Evolutionary conservation across 1,140 invertebrate genomes (phyloP), one percentile per base, ranked within the genome.

Genomic region (Telenomus remus): DNA sequence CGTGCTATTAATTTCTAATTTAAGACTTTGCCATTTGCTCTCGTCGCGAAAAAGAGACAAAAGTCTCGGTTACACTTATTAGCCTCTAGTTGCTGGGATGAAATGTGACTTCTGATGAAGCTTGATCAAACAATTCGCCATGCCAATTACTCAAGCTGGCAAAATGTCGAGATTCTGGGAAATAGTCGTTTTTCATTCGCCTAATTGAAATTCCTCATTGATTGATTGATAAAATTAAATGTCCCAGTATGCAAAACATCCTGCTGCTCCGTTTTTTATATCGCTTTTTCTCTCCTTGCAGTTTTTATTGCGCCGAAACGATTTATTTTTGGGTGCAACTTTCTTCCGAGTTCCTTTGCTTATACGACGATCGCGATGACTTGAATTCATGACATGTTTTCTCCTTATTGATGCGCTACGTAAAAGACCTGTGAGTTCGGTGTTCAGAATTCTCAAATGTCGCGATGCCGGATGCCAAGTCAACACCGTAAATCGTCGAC

Each of bases 401-500:
- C 68, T 43, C 59, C 6, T 27, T 27, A 59, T 63, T 71, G 70
- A 59, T 78, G 69, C 77, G 82, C 82, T 85, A 85, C 80, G 84
- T 82, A 54, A 82, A 74, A 12, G 81, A 80, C 50, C 66, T 82
- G 70, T 79, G 81, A 66, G 76, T 81, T 53, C 81, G 80, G 12
- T 79, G 79, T 44, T 81, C 80, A 42, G 59, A 48, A 60, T 82
- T 80, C 42, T 76, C 74, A 68, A 79, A 77, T 66, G 80, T 81
- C 46, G 79, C 72, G 15, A 81, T 55, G 35, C 81, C 79, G 44
- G 85, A 84, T 39, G 82, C 82, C 57, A 86, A 65, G 76, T 85
- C 84, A n/a, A 86, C 81, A 49, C 81, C 84, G 54, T 86, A 85
- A 65, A 80, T 82, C 53, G 80, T 81, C 51, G 85, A 85, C 35